These are phyloP conservation scores for Apoda limacodes DNA, from an alignment of 2,888 invertebrate genomes.

Conservation along the genomic window DNA sequence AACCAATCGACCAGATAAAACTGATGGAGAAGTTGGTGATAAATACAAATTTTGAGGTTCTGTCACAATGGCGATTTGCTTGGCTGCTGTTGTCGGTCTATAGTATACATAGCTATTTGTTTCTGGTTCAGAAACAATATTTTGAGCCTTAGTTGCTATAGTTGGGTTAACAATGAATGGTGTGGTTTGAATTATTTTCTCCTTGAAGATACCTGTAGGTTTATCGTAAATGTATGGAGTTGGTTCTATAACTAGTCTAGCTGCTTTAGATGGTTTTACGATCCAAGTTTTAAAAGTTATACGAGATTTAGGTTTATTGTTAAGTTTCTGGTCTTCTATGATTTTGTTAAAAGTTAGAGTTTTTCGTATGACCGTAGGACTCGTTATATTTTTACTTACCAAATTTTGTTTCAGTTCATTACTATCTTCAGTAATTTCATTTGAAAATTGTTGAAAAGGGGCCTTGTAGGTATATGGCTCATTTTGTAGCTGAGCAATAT, in stretches of 20 bases:
- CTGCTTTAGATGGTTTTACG: constrained; percentile 48
- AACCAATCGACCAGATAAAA: constrained; percentile 27
- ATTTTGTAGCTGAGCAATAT: constrained; percentile 28
- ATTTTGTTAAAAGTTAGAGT: constrained; percentile 46
- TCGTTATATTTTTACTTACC: constrained; percentile 45
- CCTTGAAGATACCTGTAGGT: constrained; percentile 30
- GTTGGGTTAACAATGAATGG: constrained; percentile 32
- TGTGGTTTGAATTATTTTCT: constrained; percentile 30
- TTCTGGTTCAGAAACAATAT: constrained; percentile 10
- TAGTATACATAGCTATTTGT: constrained; percentile 24
- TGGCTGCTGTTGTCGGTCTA: constrained; percentile 30
- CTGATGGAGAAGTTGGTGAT: constrained; percentile 28
- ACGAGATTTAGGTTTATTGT: constrained; percentile 42
- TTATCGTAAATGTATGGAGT: constrained; percentile 38
- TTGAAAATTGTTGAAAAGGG: constrained; percentile 26
- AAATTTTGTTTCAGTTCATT: constrained; percentile 46
- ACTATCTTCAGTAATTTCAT: constrained; percentile 28
- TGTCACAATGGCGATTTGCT: constrained; percentile 26
- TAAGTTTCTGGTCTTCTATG: constrained; percentile 38
- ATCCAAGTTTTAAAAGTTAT: constrained; percentile 60
- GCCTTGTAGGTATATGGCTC: constrained; percentile 34
- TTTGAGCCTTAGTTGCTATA: constrained; percentile 13
- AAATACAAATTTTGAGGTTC: constrained; percentile 28
- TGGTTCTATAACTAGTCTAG: constrained; percentile 34
- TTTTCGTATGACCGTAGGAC: constrained; percentile 48